These are phyloP conservation scores for Mylabris sibirica DNA, from an alignment of 2,888 invertebrate genomes.

Conservation along the genomic window DNA sequence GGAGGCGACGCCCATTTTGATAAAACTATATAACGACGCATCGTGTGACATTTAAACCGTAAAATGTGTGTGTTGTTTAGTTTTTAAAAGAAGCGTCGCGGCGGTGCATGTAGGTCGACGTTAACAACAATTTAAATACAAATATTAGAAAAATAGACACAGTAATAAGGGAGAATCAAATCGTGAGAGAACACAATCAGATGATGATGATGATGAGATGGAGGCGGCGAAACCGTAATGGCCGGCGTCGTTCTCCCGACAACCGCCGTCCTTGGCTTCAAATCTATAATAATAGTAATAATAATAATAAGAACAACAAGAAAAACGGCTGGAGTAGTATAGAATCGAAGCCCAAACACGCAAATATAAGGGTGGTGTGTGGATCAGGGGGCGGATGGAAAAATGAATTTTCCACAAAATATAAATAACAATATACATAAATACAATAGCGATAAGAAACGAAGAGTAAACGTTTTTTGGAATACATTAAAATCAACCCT, in stretches of 20 bases:
- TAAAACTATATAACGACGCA: conserved; percentile 3
- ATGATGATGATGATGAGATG: neutral
- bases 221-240: neutral
- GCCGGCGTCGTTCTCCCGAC: conserved; percentile 4
- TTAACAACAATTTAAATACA: neutral
- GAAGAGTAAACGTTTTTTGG: too few species aligned
- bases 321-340: too few species aligned
- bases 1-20: neutral
- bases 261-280: conserved; percentile 2
- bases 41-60: neutral
- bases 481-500: neutral
- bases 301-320: neutral
- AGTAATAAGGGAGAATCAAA: neutral
- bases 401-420: neutral
- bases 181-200: neutral
- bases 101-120: neutral
- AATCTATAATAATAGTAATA: neutral
- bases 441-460: neutral
- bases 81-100: neutral
- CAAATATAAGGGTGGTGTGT: neutral
- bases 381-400: neutral
- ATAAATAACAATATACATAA: neutral
- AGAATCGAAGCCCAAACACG: neutral
- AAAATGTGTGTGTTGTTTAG: neutral
- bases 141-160: neutral